These are phyloP conservation scores for Pachypeltis micranthus DNA, from an alignment of 1,140 invertebrate genomes.

Conservation along the genomic window DNA sequence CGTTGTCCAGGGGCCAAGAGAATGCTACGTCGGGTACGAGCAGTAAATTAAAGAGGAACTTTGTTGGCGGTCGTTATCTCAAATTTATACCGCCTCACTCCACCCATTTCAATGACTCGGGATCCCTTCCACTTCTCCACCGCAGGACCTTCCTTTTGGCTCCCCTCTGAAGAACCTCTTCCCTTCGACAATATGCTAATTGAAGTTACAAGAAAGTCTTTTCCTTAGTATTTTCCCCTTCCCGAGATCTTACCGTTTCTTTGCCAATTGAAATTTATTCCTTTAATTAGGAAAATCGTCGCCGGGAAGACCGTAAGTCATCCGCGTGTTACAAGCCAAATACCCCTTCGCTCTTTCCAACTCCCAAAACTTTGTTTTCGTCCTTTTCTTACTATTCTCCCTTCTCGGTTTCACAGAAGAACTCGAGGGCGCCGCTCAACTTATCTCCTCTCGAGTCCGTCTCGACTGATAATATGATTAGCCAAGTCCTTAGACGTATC, in stretches of 20 bases:
- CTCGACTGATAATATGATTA: constrained; percentile 4
- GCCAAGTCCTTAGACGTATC: constrained; percentile 1
- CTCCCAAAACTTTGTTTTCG: constrained; percentile 4
- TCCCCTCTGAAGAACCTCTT: not conserved
- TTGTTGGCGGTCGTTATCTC: constrained; percentile 3
- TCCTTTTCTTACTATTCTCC: not conserved
- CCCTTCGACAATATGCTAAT: constrained; percentile 1
- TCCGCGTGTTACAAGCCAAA: too few relatives aligned
- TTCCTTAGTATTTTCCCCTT: not conserved
- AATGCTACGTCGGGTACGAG: not conserved
- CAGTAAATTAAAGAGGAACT: constrained; percentile 7
- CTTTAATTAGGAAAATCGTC: constrained; percentile 5
- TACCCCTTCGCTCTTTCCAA: too few relatives aligned
- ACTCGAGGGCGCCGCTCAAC: not conserved
- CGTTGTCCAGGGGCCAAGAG: not conserved
- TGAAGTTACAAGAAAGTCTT: constrained; percentile 3
- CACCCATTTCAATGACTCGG: not conserved
- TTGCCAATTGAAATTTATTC: constrained; percentile 8
- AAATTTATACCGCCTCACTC: not conserved
- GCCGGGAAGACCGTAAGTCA: too few relatives aligned
- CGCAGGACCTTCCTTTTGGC: not conserved
- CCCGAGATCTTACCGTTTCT: not conserved
- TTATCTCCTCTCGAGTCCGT: not conserved
- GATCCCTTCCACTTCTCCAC: not conserved
- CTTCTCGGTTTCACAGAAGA: not conserved